Evolutionary conservation across 2,797 vertebrate genomes (phyloP), one percentile per base, ranked within the genome.

Genomic region (Holocentrus rufus): DNA sequence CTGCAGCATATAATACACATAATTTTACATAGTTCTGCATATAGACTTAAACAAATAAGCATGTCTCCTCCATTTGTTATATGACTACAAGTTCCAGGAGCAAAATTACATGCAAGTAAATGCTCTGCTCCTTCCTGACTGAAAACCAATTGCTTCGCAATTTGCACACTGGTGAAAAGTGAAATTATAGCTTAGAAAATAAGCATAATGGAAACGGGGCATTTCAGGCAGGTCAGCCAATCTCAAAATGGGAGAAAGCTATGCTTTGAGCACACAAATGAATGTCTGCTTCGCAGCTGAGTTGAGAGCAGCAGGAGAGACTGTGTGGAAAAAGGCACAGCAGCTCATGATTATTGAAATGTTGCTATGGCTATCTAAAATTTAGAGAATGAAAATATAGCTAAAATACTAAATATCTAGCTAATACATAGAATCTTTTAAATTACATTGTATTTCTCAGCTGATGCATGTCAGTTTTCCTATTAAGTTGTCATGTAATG

Each of bases 161-260:
- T 81, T 75, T 57, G 13, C 39, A 72, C 64, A 52, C 25, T 49
- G 59, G 25, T 66, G 52, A 79, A 83, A 63, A 53, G 31, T 68
- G 20, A 72, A 85, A 77, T 73, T 49, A 60, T 42, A 57, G 44
- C 49, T 64, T 59, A 58, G 74, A 42, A 76, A 76, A 53, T 7
- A 30, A n/a, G 49, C 54, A 74, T 69, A 75, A 75, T 73, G 54
- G 65, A 60, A 72, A 44, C 56, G 58, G 25, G 27, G 23, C 7
- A 0, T 65, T 77, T 68, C 22, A 49, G 44, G 64, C 49, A 74
- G 52, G 58, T 20, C 62, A 42, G 59, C 18, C 46, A 63, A 23
- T 72, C 57, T 54, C 4, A 52, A 25, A 18, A 22, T 30, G 39
- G 44, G 65, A 31, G 70, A 49, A 60, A 54, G 65, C 27, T 23